A percentile compares a stretch with the other conserved stretches of the same genome.
Conservation (phyloP, 2,888 invertebrate genomes). For the Oegoconia quadripuncta region DNA sequence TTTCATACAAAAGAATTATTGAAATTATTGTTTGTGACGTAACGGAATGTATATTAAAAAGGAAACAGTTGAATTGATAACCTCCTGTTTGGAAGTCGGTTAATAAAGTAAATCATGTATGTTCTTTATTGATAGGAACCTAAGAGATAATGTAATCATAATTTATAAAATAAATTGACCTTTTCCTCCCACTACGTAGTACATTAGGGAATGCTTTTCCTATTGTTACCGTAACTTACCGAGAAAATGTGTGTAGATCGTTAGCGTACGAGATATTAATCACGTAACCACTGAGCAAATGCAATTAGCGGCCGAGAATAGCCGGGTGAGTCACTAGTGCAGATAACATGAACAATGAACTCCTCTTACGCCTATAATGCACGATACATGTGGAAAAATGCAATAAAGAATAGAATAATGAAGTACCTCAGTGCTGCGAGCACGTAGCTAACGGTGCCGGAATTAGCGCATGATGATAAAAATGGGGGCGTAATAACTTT, state of each 20-base stretch:
- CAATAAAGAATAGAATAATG: slow-evolving; percentile 1
- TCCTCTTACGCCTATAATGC: slow-evolving; percentile 10
- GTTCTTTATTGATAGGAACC: too few relatives aligned
- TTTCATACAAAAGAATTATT: too few relatives aligned
- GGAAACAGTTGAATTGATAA: too few relatives aligned
- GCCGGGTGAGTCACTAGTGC: slow-evolving; percentile 41
- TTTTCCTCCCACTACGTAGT: too few relatives aligned
- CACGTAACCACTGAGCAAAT: slow-evolving; percentile 34
- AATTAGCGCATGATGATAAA: neutral
- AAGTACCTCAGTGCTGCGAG: neutral
- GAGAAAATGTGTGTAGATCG: neutral
- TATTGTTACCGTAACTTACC: neutral
- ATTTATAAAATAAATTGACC: too few relatives aligned
- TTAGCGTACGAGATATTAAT: slow-evolving; percentile 27
- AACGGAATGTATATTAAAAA: too few relatives aligned
- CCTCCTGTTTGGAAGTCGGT: too few relatives aligned
- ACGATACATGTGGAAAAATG: neutral
- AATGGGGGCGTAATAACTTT: neutral
- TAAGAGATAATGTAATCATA: too few relatives aligned
- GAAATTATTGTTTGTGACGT: too few relatives aligned
- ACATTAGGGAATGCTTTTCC: neutral
- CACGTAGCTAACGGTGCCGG: neutral
- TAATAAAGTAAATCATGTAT: too few relatives aligned
- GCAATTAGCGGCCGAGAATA: slow-evolving; percentile 38
- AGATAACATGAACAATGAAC: slow-evolving; percentile 33